Conservation (phyloP, 2,113 vertebrate genomes). For the Speoplatyrhinus poulsoni region DNA sequence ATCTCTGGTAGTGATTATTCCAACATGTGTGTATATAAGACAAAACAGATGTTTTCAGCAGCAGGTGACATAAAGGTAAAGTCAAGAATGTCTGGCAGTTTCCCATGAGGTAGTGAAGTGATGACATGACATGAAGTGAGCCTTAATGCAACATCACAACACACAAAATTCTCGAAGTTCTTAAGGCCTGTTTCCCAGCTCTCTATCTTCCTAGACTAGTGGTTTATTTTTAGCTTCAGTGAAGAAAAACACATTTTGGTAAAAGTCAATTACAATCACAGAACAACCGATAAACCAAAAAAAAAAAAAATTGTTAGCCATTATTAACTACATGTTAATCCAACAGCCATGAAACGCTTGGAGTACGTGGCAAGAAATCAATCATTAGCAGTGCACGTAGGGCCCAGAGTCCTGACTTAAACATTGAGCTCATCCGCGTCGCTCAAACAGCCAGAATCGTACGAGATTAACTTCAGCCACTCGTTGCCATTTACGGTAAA, state of each 20-base stretch:
- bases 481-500: conserved; percentile 83
- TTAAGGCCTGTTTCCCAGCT: no score
- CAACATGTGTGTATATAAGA: conserved; percentile 2
- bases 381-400: neutral
- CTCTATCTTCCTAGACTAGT: no score
- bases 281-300: conserved; percentile 8
- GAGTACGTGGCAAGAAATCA: conserved; percentile 8
- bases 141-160: no score
- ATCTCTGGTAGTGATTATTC: conserved; percentile 29
- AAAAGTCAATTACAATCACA: conserved; percentile 1
- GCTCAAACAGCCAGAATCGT: conserved; percentile 2
- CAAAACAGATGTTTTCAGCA: conserved; percentile 35
- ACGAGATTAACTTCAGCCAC: conserved; percentile 63
- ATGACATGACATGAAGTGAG: no score
- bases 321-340: conserved; percentile 10
- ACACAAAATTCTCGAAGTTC: no score
- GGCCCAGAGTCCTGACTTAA: neutral
- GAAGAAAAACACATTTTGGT: neutral
- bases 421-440: conserved; percentile 7
- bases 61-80: conserved; percentile 39
- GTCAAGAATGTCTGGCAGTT: conserved; percentile 7
- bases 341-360: neutral
- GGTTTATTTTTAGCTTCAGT: neutral
- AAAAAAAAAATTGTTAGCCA: neutral
- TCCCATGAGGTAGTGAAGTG: conserved; percentile 16